phyloP scores from a whole-genome alignment of 2,113 vertebrate species.

The pig (Sus scrofa) region DNA sequence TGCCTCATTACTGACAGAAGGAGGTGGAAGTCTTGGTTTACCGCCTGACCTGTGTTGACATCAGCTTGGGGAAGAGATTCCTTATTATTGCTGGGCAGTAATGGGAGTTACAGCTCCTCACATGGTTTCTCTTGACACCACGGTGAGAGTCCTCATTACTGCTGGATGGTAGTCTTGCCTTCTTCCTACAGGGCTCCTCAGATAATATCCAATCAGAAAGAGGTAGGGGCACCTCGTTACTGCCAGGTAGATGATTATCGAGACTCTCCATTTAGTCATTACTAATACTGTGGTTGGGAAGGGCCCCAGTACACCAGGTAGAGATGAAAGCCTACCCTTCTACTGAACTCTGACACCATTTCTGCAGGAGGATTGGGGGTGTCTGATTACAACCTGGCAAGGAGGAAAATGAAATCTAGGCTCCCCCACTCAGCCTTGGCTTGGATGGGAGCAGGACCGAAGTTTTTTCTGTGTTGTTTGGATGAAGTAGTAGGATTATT shows the following conservation, averaged over 20 bases:
- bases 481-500: background rate
- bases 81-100: background rate
- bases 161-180: background rate
- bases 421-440: background rate
- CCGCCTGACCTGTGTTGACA: background rate
- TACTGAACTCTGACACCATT: background rate
- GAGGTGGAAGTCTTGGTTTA: background rate
- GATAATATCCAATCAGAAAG: background rate
- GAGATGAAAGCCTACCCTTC: background rate
- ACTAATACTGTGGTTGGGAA: background rate
- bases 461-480: background rate
- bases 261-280: background rate
- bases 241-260: background rate
- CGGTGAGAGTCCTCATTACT: background rate
- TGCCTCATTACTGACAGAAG: background rate
- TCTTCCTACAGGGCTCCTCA: background rate
- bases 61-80: background rate
- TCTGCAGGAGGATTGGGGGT: background rate
- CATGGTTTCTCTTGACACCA: background rate
- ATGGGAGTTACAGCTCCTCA: background rate
- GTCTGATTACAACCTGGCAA: background rate
- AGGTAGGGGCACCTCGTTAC: background rate
- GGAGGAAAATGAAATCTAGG: background rate
- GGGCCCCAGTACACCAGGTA: background rate
- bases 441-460: background rate